Evolutionary conservation across 2,113 vertebrate species (phyloP).

Genomic region (Cariama cristata): DNA sequence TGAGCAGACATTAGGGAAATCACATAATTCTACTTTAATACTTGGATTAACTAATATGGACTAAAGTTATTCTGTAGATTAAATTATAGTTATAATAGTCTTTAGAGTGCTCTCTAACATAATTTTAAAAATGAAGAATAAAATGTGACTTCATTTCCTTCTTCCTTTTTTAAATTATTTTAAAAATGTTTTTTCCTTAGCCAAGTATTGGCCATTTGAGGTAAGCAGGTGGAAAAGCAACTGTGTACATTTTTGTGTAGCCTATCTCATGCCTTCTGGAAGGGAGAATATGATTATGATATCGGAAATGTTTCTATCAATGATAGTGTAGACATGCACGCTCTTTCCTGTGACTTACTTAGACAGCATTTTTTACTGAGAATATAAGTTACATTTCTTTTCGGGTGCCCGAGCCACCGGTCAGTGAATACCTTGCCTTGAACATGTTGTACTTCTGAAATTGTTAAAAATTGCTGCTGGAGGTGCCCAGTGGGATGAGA

Average conservation of each 20-base stretch:
- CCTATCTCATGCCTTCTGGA: not conserved
- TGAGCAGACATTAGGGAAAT: not conserved
- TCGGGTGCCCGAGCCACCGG: not conserved
- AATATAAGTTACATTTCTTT: not conserved
- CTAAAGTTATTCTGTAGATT: not conserved
- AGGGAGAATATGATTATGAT: not conserved
- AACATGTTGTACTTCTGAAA: not conserved
- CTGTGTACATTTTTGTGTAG: not conserved
- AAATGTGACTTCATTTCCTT: not conserved
- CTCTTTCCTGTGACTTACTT: not conserved
- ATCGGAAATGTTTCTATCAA: not conserved
- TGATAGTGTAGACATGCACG: not conserved
- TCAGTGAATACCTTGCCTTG: not conserved
- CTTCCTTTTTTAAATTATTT: not conserved
- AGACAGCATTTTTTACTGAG: not conserved
- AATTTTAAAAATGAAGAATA: not conserved
- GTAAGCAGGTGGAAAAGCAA: not conserved
- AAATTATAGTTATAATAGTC: not conserved
- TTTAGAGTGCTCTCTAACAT: not conserved
- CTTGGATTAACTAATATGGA: not conserved
- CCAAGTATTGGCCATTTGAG: fast-evolving
- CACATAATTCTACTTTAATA: not conserved
- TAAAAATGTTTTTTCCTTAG: not conserved
- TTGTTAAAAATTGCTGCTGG: not conserved
- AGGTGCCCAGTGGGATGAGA: not conserved